Base-by-base conservation (phyloP, 2,888 invertebrate genomes). In the Heteromyza rotundicornis region DNA sequence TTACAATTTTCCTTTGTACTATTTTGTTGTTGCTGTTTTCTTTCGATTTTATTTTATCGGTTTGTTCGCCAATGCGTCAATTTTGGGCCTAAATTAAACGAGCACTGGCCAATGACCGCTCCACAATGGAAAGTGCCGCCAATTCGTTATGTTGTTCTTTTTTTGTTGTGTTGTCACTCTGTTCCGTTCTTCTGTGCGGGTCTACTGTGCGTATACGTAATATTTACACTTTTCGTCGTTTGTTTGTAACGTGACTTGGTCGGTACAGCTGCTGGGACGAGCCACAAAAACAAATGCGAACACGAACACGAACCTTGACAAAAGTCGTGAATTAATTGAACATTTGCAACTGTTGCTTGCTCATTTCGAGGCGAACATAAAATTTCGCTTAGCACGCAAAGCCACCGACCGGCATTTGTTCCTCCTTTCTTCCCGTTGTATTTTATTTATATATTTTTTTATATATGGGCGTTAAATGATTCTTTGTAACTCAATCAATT, bases 401-500 rank as follows among this genome's bases (percentile, higher is more conserved):
- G 59, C 60, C 63, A 62, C 70, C 32, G 50, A 27, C 52, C 55
- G 61, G 56, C 53, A 62, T 35, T 23, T 58, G n/a, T 27, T 3
- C 20, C 35, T 22, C 7, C 32, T 19, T 60, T 50, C 49, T 47
- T 47, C 20, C 20, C 17, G 19, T 47, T 47, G n/a, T 40, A 8
- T 14, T 23, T 17, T 32, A 55, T 57, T 52, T 64, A 32, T 62
- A 50, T 69, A 70, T 69, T 68, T 63, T 19, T 47, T 47, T 40
- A n/a, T 20, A 47, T 54, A 62, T 62, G 64, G 53, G 68, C 65
- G 76, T 69, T 74, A 73, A 76, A 75, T 76, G 75, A 72, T 69
- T 70, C 75, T 75, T 75, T 75, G 75, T 75, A 72, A 76, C 70
- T 70, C 74, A 75, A 75, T 75, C 67, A 75, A 75, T 67, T 69